Evolutionary conservation across 2,113 vertebrate genomes (phyloP).

Genomic region (Pongo pygmaeus): DNA sequence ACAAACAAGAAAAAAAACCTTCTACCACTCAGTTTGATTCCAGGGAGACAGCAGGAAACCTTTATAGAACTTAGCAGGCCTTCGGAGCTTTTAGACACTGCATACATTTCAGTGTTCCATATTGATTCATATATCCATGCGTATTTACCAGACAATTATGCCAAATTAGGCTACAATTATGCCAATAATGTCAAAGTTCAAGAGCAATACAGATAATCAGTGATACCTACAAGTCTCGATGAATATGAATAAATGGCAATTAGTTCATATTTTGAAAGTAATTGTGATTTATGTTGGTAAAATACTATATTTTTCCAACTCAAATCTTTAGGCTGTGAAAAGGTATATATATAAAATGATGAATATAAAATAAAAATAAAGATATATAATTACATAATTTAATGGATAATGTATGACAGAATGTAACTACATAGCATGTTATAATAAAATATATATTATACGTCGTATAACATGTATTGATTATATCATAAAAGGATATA

Average conservation of each 20-base stretch:
- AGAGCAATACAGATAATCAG: background rate
- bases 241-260: background rate
- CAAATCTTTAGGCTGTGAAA: background rate
- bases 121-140: background rate
- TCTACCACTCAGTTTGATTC: background rate
- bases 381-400: background rate
- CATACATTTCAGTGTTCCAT: background rate
- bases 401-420: background rate
- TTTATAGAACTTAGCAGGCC: background rate
- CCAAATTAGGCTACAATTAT: background rate
- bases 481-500: background rate
- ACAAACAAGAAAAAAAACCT: background rate
- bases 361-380: background rate
- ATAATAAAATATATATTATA: background rate
- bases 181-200: background rate
- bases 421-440: background rate
- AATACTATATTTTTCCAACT: background rate
- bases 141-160: background rate
- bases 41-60: background rate
- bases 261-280: background rate
- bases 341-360: background rate
- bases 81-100: background rate
- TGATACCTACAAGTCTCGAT: background rate
- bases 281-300: slow-evolving; percentile 9
- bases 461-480: background rate